Percentiles rank a stretch among this genome's conserved stretches.
Conservation (phyloP, 2,113 vertebrate genomes). For the Neolamprologus tretocephalus region DNA sequence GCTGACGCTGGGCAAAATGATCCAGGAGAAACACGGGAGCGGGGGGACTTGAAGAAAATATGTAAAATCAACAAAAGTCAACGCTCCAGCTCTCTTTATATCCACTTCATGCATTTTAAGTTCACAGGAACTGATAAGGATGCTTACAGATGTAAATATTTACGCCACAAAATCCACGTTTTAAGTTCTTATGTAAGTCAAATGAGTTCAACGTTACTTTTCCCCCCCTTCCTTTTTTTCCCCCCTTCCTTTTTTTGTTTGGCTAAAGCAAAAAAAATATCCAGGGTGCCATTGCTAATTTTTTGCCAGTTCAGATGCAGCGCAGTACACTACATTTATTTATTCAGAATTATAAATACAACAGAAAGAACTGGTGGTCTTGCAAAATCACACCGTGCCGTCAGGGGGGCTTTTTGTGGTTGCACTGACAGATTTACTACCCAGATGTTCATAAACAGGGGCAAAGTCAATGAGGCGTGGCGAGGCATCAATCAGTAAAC, state of each 20-base stretch:
- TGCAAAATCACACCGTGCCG: conserved; percentile 9
- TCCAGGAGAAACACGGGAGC: conserved; percentile 7
- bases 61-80: background rate
- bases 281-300: background rate
- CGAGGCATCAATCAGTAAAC: background rate
- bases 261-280: background rate
- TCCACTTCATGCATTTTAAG: background rate
- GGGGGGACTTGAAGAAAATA: background rate
- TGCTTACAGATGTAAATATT: background rate
- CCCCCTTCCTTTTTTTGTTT: background rate
- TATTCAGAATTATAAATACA: conserved; percentile 31
- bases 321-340: conserved; percentile 10
- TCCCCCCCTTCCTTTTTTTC: background rate
- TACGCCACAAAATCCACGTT: background rate
- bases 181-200: background rate
- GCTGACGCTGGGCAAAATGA: background rate
- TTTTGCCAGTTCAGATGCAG: background rate
- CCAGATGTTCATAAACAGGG: conserved; percentile 47
- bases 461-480: background rate
- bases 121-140: background rate
- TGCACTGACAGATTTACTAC: conserved; percentile 47
- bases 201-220: background rate
- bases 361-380: conserved; percentile 40
- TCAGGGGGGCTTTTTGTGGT: conserved; percentile 49
- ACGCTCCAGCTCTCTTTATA: background rate